Percentiles rank a stretch among this genome's conserved stretches.
Evolutionary conservation across 2,888 invertebrate genomes (phyloP).

Genomic region (Danaus chrysippus): DNA sequence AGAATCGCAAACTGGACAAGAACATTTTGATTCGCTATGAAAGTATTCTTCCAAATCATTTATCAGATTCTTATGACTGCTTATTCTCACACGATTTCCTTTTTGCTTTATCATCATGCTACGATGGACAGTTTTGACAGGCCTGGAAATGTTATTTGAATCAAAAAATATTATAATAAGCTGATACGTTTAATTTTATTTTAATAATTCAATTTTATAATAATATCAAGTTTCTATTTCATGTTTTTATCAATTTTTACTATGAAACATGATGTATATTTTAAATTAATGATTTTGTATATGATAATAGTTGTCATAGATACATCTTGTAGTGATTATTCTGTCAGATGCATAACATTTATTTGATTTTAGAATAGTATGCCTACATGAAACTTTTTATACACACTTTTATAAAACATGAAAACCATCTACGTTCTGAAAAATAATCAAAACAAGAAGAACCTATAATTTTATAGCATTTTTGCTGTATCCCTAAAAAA

Average conservation of each 20-base stretch:
- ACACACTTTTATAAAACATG: too few relatives aligned
- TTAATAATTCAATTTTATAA: background rate
- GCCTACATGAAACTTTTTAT: too few relatives aligned
- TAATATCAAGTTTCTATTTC: background rate
- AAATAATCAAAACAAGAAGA: too few relatives aligned
- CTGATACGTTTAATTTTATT: too few relatives aligned
- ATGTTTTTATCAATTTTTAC: background rate
- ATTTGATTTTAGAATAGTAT: slow-evolving; percentile 1
- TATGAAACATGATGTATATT: background rate
- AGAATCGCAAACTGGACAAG: slow-evolving; percentile 49
- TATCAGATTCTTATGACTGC: background rate
- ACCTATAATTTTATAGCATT: too few relatives aligned
- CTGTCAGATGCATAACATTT: background rate
- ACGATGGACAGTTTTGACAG: background rate
- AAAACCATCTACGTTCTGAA: too few relatives aligned
- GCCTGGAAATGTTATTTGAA: background rate
- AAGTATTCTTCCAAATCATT: background rate
- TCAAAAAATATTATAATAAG: background rate
- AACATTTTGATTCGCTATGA: slow-evolving; percentile 37
- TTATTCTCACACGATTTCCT: slow-evolving; percentile 4
- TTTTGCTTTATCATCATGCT: slow-evolving; percentile 4
- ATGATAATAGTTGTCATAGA: background rate
- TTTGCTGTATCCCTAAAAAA: too few relatives aligned
- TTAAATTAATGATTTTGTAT: background rate
- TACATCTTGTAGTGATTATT: slow-evolving; percentile 1